Conservation (phyloP, 1,140 invertebrate genomes). For the Camponotus pennsylvanicus region DNA sequence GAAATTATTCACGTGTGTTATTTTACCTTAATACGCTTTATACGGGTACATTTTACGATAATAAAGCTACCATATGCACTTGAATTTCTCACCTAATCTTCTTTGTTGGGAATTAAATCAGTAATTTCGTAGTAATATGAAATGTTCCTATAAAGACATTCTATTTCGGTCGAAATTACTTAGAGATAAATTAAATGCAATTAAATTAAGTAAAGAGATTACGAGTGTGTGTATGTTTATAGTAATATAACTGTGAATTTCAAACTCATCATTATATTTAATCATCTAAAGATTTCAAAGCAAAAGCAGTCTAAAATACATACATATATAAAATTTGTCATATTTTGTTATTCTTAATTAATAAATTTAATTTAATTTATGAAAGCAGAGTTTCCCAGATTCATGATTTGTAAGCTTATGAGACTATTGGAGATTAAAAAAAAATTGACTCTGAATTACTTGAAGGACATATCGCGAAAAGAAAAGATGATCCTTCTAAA, state of each 20-base stretch:
- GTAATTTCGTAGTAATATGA: slow-evolving; percentile 30
- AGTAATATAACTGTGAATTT: background rate
- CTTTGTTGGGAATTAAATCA: slow-evolving; percentile 41
- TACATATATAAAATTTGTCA: background rate
- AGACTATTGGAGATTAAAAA: background rate
- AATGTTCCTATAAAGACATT: background rate
- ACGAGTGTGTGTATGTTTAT: background rate
- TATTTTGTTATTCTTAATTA: background rate
- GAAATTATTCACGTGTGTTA: slow-evolving; percentile 37
- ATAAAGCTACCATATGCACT: background rate
- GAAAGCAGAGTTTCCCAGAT: background rate
- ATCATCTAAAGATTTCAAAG: background rate
- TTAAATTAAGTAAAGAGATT: slow-evolving; percentile 56
- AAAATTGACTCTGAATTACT: background rate
- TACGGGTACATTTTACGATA: background rate
- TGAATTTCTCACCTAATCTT: slow-evolving; percentile 22
- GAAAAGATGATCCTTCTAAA: background rate
- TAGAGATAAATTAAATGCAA: slow-evolving; percentile 63
- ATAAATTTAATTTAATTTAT: background rate
- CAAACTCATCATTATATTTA: background rate
- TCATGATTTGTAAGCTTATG: background rate
- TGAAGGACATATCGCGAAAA: background rate
- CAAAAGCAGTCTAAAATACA: slow-evolving; percentile 2
- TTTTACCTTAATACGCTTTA: slow-evolving; percentile 10
- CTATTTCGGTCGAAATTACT: slow-evolving; percentile 63